These are phyloP conservation scores for Catharus bicknelli DNA, from an alignment of 2,113 vertebrate genomes.

Conservation along the genomic window DNA sequence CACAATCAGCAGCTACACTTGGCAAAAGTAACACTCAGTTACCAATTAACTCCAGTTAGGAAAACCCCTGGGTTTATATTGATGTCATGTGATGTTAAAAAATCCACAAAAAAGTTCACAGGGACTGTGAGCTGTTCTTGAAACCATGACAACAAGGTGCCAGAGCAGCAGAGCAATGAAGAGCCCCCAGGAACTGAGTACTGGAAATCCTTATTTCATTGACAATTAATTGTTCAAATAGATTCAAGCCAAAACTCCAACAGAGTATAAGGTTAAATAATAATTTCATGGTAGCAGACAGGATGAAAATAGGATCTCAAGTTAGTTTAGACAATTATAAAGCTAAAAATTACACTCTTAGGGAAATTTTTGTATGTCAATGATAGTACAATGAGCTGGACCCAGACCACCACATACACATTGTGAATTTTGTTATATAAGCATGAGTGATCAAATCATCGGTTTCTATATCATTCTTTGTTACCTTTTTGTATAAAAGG, in stretches of 20 bases:
- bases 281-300: background rate
- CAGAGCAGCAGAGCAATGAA: background rate
- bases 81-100: background rate
- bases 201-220: background rate
- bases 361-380: background rate
- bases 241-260: background rate
- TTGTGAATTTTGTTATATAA: background rate
- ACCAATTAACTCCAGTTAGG: background rate
- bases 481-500: background rate
- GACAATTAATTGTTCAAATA: background rate
- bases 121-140: background rate
- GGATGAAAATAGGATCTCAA: background rate
- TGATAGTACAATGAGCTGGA: background rate
- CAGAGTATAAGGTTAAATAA: background rate
- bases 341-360: background rate
- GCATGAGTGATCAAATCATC: background rate
- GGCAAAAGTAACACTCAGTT: background rate
- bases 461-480: background rate
- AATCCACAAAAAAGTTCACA: background rate
- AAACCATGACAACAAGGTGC: background rate
- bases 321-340: background rate
- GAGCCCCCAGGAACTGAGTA: background rate
- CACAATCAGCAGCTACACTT: background rate
- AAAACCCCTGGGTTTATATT: fast-evolving
- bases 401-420: background rate